Evolutionary conservation across 1,140 invertebrate genomes (phyloP).

Genomic region (Musca vetustissima): DNA sequence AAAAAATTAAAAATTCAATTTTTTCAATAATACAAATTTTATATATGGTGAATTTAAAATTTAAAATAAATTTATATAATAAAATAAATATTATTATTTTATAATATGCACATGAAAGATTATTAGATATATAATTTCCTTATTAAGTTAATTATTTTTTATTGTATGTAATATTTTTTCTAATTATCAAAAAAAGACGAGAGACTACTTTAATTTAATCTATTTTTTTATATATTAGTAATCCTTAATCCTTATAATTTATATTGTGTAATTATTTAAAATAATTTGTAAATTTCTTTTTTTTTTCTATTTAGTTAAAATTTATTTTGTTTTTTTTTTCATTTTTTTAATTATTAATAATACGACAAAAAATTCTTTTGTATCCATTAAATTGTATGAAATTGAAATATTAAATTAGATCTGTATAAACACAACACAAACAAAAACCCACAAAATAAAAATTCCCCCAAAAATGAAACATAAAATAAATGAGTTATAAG

Average conservation of each 20-base stretch:
- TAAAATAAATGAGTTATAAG: conserved; percentile 31
- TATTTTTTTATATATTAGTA: background rate
- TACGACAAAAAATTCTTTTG: background rate
- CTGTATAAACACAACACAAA: background rate
- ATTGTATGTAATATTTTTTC: background rate
- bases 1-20: too few species aligned
- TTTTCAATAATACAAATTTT: too few species aligned
- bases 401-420: background rate
- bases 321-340: background rate
- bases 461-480: background rate
- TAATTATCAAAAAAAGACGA: conserved; percentile 2
- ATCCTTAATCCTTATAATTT: conserved; percentile 2
- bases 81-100: background rate
- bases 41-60: background rate
- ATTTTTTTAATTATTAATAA: conserved; percentile 9
- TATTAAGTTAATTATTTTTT: too few species aligned
- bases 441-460: too few species aligned
- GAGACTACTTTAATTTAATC: conserved; percentile 8
- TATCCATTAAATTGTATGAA: conserved; percentile 12
- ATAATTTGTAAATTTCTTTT: conserved; percentile 4
- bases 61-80: background rate
- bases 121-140: too few species aligned
- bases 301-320: conserved; percentile 10
- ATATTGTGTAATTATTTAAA: background rate
- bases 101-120: background rate